A percentile compares a stretch with the other conserved stretches of the same genome.
Conservation (phyloP, 2,797 vertebrate genomes). For the Acestrorhynchus altus region DNA sequence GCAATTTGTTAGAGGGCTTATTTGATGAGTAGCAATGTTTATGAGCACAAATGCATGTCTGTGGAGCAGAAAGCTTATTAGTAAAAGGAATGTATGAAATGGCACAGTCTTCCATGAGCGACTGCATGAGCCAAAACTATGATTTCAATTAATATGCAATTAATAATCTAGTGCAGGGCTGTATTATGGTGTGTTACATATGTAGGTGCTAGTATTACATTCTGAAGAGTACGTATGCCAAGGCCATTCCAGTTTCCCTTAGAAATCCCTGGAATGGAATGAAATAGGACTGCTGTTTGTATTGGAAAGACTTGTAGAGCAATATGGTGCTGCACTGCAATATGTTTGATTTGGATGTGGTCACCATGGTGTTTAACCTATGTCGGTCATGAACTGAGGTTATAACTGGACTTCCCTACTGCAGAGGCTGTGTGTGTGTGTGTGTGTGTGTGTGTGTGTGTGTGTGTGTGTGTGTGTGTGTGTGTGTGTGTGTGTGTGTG, state of each 20-base stretch:
- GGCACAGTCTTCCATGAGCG: not conserved
- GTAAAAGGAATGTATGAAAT: conserved; percentile 1
- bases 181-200: conserved; percentile 24
- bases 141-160: conserved; percentile 29
- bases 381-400: conserved; percentile 49
- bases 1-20: not conserved
- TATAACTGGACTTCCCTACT: conserved; percentile 44
- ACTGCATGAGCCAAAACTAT: conserved; percentile 5
- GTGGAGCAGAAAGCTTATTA: conserved; percentile 28
- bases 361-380: conserved; percentile 40
- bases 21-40: conserved; percentile 21
- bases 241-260: conserved; percentile 23
- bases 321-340: conserved; percentile 46
- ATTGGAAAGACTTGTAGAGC: conserved; percentile 43
- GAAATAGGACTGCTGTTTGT: conserved; percentile 50
- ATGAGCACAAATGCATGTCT: not conserved
- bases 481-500: conserved; percentile 6
- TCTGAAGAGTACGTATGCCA: conserved; percentile 17
- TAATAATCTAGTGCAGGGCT: not conserved
- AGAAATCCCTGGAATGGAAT: conserved; percentile 30
- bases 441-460: conserved; percentile 21
- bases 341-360: conserved; percentile 58
- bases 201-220: conserved; percentile 73
- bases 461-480: conserved; percentile 23
- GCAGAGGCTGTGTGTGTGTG: conserved; percentile 16